phyloP scores from a whole-genome alignment of 1,140 invertebrate genomes.

The Trichonephila clavipes region DNA sequence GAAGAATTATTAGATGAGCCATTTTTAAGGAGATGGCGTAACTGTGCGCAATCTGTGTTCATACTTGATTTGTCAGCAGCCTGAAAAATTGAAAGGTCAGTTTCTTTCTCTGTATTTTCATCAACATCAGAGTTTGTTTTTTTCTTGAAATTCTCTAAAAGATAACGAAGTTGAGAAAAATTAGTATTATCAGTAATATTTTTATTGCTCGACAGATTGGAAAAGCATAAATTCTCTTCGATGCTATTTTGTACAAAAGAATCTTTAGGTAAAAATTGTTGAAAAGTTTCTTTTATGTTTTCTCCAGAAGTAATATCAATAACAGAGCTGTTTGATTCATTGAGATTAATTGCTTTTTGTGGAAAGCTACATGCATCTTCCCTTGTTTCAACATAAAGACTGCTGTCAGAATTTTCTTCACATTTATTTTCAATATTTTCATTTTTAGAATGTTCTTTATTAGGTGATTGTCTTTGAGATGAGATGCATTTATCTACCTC shows the following conservation, averaged over 20 bases:
- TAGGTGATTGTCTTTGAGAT: not conserved
- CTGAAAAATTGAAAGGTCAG: conserved; percentile 1
- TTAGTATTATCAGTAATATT: not conserved
- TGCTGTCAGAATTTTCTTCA: not conserved
- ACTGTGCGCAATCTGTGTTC: not conserved
- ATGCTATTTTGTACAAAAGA: not conserved
- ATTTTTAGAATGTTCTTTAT: not conserved
- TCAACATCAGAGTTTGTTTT: not conserved
- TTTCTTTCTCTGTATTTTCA: not conserved
- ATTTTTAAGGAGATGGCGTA: not conserved
- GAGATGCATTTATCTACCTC: not conserved
- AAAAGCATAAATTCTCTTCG: not conserved
- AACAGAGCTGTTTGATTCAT: too few species aligned
- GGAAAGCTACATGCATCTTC: not conserved
- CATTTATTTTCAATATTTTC: not conserved
- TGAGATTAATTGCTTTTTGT: too few species aligned
- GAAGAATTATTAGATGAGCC: not conserved
- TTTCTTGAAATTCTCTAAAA: conserved; percentile 52
- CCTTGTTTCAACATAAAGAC: not conserved
- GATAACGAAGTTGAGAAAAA: conserved; percentile 68
- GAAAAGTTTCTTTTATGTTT: not conserved
- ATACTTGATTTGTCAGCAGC: not conserved
- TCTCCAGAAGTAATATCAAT: too few species aligned
- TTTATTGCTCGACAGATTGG: not conserved
- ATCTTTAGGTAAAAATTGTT: not conserved